Evolutionary conservation across 2,888 invertebrate species (phyloP).

Genomic region (Platerodrilus igneus): DNA sequence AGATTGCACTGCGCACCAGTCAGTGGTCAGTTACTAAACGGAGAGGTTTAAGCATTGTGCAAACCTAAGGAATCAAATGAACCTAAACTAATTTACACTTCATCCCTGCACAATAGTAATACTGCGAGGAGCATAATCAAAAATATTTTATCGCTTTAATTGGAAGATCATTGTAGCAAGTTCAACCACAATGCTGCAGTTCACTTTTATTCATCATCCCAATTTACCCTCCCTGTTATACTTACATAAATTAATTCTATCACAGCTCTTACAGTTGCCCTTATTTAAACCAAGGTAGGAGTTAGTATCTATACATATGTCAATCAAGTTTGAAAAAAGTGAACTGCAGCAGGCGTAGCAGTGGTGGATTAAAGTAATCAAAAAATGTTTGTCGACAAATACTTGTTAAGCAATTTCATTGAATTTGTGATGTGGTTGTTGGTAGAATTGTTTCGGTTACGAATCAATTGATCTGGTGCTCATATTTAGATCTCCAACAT

Average conservation of each 20-base stretch:
- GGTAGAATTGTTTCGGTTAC: no score
- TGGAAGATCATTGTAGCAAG: conserved; percentile 27
- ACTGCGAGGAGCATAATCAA: conserved; percentile 45
- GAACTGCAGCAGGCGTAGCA: no score
- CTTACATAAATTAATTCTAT: conserved; percentile 43
- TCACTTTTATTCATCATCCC: conserved; percentile 25
- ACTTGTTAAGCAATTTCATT: no score
- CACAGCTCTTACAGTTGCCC: conserved; percentile 49
- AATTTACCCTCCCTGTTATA: conserved; percentile 33
- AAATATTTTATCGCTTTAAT: no score
- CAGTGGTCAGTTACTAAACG: conserved; percentile 35
- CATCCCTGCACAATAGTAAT: conserved; percentile 44
- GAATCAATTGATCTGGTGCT: no score
- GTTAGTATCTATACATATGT: no score
- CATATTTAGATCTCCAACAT: no score
- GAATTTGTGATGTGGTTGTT: no score
- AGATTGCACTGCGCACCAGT: conserved; percentile 37
- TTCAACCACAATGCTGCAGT: no score
- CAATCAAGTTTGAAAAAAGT: no score
- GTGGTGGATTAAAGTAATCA: no score
- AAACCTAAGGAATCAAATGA: conserved; percentile 18
- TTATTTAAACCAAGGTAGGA: conserved; percentile 34
- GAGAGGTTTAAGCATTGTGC: conserved; percentile 28
- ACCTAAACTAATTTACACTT: conserved; percentile 23
- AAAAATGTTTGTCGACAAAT: no score